phyloP scores from a whole-genome alignment of 1,140 invertebrate genomes.

The Bombus fervidus region DNA sequence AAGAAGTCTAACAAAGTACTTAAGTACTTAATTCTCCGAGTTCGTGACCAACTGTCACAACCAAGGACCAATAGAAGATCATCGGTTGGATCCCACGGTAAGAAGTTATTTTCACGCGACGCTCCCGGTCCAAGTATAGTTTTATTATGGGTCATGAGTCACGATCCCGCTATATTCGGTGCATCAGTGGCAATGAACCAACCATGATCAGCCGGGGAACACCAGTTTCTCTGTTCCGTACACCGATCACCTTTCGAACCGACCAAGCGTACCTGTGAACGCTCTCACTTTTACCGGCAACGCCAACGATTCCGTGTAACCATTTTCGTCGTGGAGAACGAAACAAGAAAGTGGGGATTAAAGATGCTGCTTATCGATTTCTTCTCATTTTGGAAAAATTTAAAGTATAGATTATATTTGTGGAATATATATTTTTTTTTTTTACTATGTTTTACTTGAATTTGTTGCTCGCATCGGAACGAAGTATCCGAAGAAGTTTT shows the following conservation, averaged over 20 bases:
- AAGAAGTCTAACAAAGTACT: neutral
- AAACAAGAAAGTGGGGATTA: neutral
- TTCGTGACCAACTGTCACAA: neutral
- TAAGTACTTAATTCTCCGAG: neutral
- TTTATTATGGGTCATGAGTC: slow-evolving; percentile 61
- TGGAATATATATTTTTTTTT: neutral
- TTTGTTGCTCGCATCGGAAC: neutral
- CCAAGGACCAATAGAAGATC: slow-evolving; percentile 8
- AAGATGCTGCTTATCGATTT: neutral
- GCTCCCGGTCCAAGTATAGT: slow-evolving; percentile 48
- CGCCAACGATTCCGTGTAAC: neutral
- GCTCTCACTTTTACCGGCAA: slow-evolving; percentile 32
- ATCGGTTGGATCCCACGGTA: slow-evolving; percentile 42
- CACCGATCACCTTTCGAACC: slow-evolving; percentile 41
- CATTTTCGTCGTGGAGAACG: neutral
- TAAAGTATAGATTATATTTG: neutral
- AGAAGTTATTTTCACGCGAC: slow-evolving; percentile 55
- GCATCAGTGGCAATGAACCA: slow-evolving; percentile 64
- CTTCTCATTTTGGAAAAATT: no score
- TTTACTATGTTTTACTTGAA: neutral
- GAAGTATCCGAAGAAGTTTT: neutral
- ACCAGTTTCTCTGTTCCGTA: slow-evolving; percentile 26
- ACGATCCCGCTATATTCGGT: slow-evolving; percentile 64
- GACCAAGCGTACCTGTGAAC: slow-evolving; percentile 10
- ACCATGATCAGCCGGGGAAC: slow-evolving; percentile 45